These are phyloP conservation scores for Drosophila seguyi DNA, from an alignment of 1,140 invertebrate species.

Conservation along the genomic window DNA sequence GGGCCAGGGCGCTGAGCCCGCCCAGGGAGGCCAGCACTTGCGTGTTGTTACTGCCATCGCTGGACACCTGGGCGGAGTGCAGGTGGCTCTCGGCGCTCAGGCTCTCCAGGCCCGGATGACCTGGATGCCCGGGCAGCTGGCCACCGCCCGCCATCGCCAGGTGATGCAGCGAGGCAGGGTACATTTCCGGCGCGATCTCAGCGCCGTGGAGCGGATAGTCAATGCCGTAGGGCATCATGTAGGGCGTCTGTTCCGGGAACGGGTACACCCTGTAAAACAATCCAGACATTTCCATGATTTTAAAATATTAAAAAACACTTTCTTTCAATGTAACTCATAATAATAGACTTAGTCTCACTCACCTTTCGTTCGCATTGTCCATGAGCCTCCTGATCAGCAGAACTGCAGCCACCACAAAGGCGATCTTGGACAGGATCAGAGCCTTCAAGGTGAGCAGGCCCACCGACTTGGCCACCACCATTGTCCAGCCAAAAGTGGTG, in stretches of 20 bases:
- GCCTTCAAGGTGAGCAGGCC: slow-evolving; percentile 88
- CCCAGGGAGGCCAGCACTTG: slow-evolving; percentile 73
- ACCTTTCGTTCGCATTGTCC: slow-evolving; percentile 85
- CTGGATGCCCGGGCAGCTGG: slow-evolving; percentile 58
- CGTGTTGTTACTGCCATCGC: slow-evolving; percentile 76
- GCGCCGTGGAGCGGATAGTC: slow-evolving; percentile 75
- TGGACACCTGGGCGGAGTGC: slow-evolving; percentile 67
- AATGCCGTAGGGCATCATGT: slow-evolving; percentile 84
- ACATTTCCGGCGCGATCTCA: slow-evolving; percentile 66
- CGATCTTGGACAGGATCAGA: slow-evolving; percentile 88
- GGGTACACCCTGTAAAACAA: slow-evolving; percentile 71
- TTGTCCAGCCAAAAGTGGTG: slow-evolving; percentile 87
- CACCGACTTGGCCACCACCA: slow-evolving; percentile 87
- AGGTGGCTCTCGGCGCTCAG: slow-evolving; percentile 72
- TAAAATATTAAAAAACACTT: not conserved
- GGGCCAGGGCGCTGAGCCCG: slow-evolving; percentile 62
- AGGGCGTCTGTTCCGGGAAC: slow-evolving; percentile 81
- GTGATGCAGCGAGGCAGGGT: slow-evolving; percentile 61
- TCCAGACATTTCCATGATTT: no score
- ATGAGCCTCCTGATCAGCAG: slow-evolving; percentile 87
- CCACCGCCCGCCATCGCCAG: slow-evolving; percentile 61
- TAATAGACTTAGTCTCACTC: slow-evolving; percentile 4
- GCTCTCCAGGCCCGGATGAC: slow-evolving; percentile 75
- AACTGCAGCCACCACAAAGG: slow-evolving; percentile 87
- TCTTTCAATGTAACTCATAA: no score